phyloP scores from a whole-genome alignment of 2,888 invertebrate species.

The Lithophane ornitopus region DNA sequence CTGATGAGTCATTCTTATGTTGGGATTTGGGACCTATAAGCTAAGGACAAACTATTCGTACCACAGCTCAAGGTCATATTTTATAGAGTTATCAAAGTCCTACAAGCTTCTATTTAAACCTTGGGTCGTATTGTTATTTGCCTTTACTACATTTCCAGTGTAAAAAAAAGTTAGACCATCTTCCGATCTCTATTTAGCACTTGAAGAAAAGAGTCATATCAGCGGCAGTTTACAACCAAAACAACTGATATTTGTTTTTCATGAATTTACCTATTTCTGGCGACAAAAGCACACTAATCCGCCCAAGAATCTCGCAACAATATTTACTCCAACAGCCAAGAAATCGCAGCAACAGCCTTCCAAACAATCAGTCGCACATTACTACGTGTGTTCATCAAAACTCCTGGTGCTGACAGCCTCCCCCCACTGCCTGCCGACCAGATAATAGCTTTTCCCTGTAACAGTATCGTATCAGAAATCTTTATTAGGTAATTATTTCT shows the following conservation, averaged over 20 bases:
- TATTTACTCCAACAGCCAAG: conserved; percentile 43
- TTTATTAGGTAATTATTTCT: conserved; percentile 80
- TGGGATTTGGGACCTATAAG: neutral
- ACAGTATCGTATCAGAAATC: conserved; percentile 73
- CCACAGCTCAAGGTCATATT: neutral
- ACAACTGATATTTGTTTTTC: neutral
- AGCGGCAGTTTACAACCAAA: neutral
- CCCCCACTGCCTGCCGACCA: conserved; percentile 46
- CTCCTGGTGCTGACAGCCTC: conserved; percentile 63
- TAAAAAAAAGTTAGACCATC: neutral
- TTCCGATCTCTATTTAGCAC: neutral
- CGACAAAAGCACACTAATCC: neutral
- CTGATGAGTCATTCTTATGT: neutral
- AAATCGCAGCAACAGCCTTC: conserved; percentile 43
- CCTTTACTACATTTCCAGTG: neutral
- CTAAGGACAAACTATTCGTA: neutral
- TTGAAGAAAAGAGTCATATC: too few relatives aligned
- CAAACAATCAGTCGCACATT: conserved; percentile 64
- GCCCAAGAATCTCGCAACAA: conserved; percentile 21
- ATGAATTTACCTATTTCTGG: conserved; percentile 3
- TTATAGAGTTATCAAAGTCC: neutral
- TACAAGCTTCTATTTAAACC: neutral
- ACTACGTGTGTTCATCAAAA: conserved; percentile 65
- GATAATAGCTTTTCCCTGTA: conserved; percentile 75
- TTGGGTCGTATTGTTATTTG: neutral